phyloP scores from a whole-genome alignment of 2,113 vertebrate species.

The Argyrosomus japonicus region DNA sequence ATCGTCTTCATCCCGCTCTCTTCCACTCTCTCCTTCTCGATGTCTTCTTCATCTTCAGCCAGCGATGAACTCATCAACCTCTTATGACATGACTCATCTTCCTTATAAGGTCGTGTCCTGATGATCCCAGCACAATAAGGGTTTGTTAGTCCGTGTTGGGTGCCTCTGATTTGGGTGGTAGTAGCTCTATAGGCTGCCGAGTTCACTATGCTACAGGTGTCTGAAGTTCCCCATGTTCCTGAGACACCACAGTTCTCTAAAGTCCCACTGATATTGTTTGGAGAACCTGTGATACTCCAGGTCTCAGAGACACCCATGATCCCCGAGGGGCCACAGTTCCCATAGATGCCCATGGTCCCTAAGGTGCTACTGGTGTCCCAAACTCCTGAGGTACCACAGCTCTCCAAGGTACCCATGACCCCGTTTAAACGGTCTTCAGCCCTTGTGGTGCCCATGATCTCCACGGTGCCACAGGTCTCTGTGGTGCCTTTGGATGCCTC shows the following conservation, averaged over 20 bases:
- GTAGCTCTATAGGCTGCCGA: background rate
- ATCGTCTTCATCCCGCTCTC: conserved; percentile 12
- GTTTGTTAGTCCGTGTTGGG: background rate
- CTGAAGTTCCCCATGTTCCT: background rate
- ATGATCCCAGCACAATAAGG: too few species aligned
- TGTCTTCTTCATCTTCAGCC: conserved; percentile 51
- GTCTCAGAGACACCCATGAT: background rate
- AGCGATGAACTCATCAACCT: conserved; percentile 53
- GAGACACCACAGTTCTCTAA: background rate
- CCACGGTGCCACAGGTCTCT: background rate
- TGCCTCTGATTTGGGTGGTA: background rate
- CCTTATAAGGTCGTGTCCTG: background rate
- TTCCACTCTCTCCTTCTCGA: background rate
- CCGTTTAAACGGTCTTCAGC: background rate
- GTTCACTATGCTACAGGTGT: background rate
- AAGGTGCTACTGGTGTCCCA: background rate
- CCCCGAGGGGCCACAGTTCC: background rate
- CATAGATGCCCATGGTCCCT: background rate
- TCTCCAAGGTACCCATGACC: background rate
- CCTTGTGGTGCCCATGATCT: too few species aligned
- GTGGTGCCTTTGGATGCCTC: background rate
- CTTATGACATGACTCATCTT: background rate
- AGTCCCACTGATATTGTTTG: background rate
- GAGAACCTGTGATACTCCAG: background rate
- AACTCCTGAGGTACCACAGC: background rate